Evolutionary conservation across 2,888 invertebrate species (phyloP), one percentile per base, ranked within the genome.

Genomic region (Dynastes hyllus): DNA sequence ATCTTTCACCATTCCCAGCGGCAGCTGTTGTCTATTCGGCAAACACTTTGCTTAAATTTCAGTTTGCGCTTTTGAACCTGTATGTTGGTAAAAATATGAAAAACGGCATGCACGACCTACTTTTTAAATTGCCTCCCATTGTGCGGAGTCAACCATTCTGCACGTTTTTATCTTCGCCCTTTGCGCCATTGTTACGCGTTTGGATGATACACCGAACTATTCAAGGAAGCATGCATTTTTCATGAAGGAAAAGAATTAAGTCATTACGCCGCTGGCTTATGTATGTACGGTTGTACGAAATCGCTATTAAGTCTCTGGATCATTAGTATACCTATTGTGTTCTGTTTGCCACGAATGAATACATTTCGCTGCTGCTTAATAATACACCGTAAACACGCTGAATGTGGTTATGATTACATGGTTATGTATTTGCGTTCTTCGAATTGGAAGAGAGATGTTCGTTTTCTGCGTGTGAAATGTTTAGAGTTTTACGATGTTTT

Each of bases 91-190:
- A 67, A 50, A 66, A 65, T 63, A 76, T 66, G 76, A 76, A 76
- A 51, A 65, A 37, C 53, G 61, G 66, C 67, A 76, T 76, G 76
- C 76, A 66, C 66, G 79, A 76, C 76, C 79, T 70, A 79, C 61
- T 76, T 79, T 78, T 76, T 76, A 79, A 76, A 79, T 79, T 79
- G 51, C 76, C 51, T 79, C 61, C 73, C 73, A 58, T 73, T 73
- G 40, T 73, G 32, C 37, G 40, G 1, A 73, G 37, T 29, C 40
- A 16, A 61, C 73, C 16, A 73, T 73, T 58, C 40, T 58, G 58
- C 73, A 40, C 22, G 37, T 73, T 73, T 70, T 73, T 61, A 58
- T 58, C 58, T 58, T 40, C 27, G 32, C 58, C 22, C 40, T 37
- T 37, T 37, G 27, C 40, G 58, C 37, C 32, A 58, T 58, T 73